Conservation (phyloP, 2,113 vertebrate genomes). For the Sigmodon hispidus region DNA sequence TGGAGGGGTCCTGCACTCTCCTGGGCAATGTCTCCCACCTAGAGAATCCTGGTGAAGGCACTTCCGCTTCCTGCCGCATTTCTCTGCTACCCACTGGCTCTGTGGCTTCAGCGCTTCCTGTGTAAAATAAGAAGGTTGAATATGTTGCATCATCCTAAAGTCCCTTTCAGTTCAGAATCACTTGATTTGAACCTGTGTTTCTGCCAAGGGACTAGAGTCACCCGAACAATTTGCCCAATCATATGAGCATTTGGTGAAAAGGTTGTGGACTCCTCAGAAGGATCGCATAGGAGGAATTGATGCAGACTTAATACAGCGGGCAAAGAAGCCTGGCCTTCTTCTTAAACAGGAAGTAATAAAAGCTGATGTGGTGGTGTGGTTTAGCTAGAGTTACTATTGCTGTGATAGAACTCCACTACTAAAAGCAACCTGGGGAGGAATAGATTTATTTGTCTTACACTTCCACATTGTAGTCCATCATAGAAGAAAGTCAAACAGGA, state of each 20-base stretch:
- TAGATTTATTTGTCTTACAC: not conserved
- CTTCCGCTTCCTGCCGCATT: not conserved
- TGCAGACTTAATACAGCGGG: not conserved
- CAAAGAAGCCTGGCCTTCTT: not conserved
- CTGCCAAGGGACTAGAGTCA: not conserved
- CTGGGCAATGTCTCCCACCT: not conserved
- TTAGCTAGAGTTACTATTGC: not conserved
- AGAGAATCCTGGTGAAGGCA: not conserved
- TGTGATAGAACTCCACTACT: not conserved
- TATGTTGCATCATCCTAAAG: not conserved
- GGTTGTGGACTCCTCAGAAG: not conserved
- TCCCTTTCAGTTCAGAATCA: not conserved
- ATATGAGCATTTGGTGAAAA: not conserved
- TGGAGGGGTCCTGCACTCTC: not conserved
- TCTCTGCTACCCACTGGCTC: not conserved
- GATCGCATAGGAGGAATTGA: not conserved
- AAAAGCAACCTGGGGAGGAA: not conserved
- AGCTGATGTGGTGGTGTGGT: too few species aligned
- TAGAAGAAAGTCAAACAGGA: not conserved
- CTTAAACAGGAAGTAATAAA: not conserved
- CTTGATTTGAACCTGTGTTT: not conserved
- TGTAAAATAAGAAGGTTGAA: not conserved
- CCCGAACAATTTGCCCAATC: rapidly evolving
- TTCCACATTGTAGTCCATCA: not conserved
- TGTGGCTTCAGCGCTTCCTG: not conserved